These are phyloP conservation scores for Pedetes capensis DNA, from an alignment of 2,113 vertebrate species.

Conservation along the genomic window DNA sequence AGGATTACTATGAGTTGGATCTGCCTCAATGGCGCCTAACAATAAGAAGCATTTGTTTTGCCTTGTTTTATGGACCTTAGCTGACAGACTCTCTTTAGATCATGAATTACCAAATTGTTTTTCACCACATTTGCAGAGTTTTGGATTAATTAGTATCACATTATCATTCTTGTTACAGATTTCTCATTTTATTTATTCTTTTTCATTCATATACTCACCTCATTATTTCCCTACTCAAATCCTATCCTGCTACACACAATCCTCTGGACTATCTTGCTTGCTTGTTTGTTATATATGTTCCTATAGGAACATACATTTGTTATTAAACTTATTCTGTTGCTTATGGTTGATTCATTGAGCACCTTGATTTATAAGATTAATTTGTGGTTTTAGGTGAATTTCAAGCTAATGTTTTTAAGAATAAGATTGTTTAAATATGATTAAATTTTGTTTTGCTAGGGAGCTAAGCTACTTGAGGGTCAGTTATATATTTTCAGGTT, in stretches of 20 bases:
- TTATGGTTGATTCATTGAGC: background rate
- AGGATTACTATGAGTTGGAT: no score
- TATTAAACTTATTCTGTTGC: background rate
- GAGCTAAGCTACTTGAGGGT: background rate
- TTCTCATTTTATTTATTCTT: background rate
- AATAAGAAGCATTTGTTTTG: no score
- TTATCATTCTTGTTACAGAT: background rate
- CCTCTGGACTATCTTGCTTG: background rate
- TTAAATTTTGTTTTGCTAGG: background rate
- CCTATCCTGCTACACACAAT: background rate
- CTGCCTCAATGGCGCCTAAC: no score
- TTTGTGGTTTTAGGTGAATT: background rate
- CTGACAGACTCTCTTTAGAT: background rate
- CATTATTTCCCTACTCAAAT: background rate
- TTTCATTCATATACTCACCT: background rate
- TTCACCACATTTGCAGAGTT: background rate
- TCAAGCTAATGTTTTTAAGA: background rate
- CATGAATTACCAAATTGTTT: background rate
- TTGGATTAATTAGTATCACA: background rate
- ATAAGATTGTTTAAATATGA: background rate
- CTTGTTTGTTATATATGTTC: background rate
- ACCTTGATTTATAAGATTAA: background rate
- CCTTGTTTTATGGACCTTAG: background rate
- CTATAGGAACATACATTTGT: background rate
- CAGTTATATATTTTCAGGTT: background rate